These are phyloP conservation scores for Formica selysi DNA, from an alignment of 1,140 invertebrate genomes.

Conservation along the genomic window DNA sequence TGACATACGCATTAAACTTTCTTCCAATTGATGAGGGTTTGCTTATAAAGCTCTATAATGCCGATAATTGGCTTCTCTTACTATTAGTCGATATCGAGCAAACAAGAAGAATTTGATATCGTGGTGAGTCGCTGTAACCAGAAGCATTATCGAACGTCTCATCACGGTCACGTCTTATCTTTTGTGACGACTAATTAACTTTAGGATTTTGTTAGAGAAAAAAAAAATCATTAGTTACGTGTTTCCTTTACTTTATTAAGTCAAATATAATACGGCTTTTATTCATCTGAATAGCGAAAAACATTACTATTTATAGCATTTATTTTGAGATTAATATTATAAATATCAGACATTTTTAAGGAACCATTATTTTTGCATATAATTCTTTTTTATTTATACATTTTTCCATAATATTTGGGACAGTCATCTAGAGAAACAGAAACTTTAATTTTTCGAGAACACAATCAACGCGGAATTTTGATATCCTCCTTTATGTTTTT, in stretches of 20 bases:
- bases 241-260: slow-evolving; percentile 38
- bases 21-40: neutral
- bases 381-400: neutral
- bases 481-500: slow-evolving; percentile 13
- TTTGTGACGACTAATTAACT: slow-evolving; percentile 9
- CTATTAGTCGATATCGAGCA: slow-evolving; percentile 1
- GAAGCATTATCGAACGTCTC: neutral
- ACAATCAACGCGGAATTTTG: neutral
- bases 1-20: slow-evolving; percentile 16
- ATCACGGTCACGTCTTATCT: neutral
- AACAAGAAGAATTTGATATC: slow-evolving; percentile 18
- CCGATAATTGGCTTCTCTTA: slow-evolving; percentile 16
- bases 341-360: neutral
- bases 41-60: neutral
- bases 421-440: too few relatives aligned
- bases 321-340: neutral
- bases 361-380: neutral
- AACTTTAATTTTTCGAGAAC: neutral
- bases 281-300: neutral
- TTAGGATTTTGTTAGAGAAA: neutral
- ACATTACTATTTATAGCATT: neutral
- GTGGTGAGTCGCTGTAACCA: neutral
- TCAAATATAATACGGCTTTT: neutral
- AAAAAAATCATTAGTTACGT: neutral
- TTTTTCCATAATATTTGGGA: neutral